Percentiles rank a stretch among this genome's conserved stretches.
Conservation (phyloP, 1,140 invertebrate species). For the Drosophila novamexicana region DNA sequence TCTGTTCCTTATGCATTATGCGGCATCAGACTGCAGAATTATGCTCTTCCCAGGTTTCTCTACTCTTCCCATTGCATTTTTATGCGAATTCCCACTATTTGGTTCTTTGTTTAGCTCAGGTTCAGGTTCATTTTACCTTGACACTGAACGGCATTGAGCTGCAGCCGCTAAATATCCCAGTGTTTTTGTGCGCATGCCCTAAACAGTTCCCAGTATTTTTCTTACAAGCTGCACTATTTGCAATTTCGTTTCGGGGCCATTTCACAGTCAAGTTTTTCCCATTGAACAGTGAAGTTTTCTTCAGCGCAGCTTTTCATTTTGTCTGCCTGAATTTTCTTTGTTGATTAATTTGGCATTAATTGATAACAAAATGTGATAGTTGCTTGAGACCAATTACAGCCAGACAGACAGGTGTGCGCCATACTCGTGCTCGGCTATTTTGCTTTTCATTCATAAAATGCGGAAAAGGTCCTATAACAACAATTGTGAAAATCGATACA, state of each 20-base stretch:
- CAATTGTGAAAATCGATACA: slow-evolving; percentile 55
- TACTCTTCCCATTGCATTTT: too few relatives aligned
- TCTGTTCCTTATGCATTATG: too few relatives aligned
- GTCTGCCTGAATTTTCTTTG: not conserved
- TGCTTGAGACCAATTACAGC: not conserved
- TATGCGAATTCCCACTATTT: not conserved
- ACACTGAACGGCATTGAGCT: slow-evolving; percentile 59
- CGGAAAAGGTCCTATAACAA: not conserved
- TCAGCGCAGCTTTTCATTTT: slow-evolving; percentile 14
- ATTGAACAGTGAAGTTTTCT: slow-evolving; percentile 38
- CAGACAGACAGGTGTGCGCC: slow-evolving; percentile 41
- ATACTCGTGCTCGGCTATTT: not conserved
- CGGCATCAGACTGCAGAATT: too few relatives aligned
- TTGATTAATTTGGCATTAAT: slow-evolving; percentile 44
- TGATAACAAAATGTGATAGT: slow-evolving; percentile 61
- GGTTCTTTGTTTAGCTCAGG: not conserved
- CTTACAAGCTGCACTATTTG: slow-evolving; percentile 1
- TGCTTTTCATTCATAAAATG: slow-evolving; percentile 33
- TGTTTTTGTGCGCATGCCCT: slow-evolving; percentile 47
- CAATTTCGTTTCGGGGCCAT: not conserved
- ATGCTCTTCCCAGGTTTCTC: too few relatives aligned
- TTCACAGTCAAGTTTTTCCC: slow-evolving; percentile 53
- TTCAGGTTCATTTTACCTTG: slow-evolving; percentile 60
- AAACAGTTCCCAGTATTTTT: slow-evolving; percentile 37
- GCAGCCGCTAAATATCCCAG: slow-evolving; percentile 23